These are phyloP conservation scores for Mesorhabditis sp. DNA, from an alignment of 2,888 invertebrate species.

Conservation along the genomic window DNA sequence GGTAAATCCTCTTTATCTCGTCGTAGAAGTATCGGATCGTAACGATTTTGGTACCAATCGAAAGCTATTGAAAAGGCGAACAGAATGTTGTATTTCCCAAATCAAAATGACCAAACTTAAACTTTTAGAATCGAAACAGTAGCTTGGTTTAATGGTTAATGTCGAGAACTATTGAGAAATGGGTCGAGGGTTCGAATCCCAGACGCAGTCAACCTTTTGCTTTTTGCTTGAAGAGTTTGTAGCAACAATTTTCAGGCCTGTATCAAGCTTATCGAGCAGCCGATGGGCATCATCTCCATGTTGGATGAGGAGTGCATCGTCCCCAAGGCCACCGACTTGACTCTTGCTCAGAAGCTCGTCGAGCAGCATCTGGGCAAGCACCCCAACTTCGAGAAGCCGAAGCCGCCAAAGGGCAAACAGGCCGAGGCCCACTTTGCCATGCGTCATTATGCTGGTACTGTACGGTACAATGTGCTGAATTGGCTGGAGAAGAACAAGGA, in stretches of 20 bases:
- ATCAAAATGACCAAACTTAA: no score
- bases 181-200: no score
- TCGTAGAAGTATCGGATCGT: no score
- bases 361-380: slow-evolving; percentile 58
- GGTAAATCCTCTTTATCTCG: no score
- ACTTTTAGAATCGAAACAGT: no score
- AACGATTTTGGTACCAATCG: no score
- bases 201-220: no score
- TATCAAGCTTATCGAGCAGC: slow-evolving; percentile 85
- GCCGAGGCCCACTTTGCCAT: slow-evolving; percentile 63
- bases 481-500: slow-evolving; percentile 99
- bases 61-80: no score
- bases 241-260: slow-evolving; percentile 73
- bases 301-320: slow-evolving; percentile 58
- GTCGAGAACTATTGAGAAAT: no score
- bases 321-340: slow-evolving; percentile 57
- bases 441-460: slow-evolving; percentile 64
- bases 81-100: no score
- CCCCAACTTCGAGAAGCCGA: slow-evolving; percentile 59
- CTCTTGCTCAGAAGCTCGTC: slow-evolving; percentile 53
- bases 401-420: slow-evolving; percentile 60
- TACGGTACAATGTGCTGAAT: slow-evolving; percentile 95
- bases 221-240: no score
- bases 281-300: slow-evolving; percentile 58
- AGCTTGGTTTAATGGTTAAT: no score